Conservation (phyloP, 2,797 vertebrate genomes). For the Spondyliosoma cantharus region DNA sequence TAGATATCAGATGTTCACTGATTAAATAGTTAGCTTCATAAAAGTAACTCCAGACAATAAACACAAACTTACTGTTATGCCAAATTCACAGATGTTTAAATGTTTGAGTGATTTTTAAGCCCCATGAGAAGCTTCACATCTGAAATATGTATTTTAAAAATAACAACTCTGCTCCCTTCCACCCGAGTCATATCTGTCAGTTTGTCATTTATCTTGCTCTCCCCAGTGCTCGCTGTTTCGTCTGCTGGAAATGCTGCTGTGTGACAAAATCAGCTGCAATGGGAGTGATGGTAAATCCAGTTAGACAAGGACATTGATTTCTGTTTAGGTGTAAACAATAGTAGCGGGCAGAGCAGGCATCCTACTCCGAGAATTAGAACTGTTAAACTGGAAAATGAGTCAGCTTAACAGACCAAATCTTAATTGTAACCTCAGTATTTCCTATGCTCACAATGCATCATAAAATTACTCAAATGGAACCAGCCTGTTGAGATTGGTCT, state of each 20-base stretch:
- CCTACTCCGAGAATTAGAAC: constrained; percentile 8
- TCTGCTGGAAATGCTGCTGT: constrained; percentile 40
- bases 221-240: constrained; percentile 4
- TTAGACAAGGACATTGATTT: constrained; percentile 53
- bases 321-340: constrained; percentile 48
- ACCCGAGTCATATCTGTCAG: constrained; percentile 21
- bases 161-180: background rate
- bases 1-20: background rate
- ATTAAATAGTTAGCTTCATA: background rate
- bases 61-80: background rate
- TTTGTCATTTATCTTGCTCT: constrained; percentile 28
- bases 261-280: constrained; percentile 45
- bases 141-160: constrained; percentile 17
- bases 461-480: constrained; percentile 6
- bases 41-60: background rate
- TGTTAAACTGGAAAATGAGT: constrained; percentile 27
- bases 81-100: background rate
- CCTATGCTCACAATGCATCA: background rate
- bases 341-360: constrained; percentile 35
- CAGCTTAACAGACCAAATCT: constrained; percentile 13
- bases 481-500: constrained; percentile 12
- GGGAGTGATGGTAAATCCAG: constrained; percentile 55
- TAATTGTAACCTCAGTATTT: background rate
- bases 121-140: background rate
- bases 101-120: background rate